Conservation (phyloP, 92 coral and sea anemone species). For the Palythoa caribaeorum region DNA sequence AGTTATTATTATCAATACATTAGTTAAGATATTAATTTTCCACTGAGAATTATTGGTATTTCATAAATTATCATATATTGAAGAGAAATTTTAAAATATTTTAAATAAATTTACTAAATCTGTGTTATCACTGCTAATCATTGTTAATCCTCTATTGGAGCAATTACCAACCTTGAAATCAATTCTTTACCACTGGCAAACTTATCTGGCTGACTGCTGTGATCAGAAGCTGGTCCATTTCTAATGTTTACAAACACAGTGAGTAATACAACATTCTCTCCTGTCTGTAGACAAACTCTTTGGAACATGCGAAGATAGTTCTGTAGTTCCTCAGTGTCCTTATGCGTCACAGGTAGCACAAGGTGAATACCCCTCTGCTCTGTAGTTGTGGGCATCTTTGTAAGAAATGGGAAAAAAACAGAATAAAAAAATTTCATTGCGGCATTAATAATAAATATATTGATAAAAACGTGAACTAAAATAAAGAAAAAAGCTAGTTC, state of each 20-base stretch:
- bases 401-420: neutral
- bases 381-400: slow-evolving; percentile 84
- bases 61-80: too few species aligned
- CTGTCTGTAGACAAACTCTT: slow-evolving; percentile 90
- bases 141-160: neutral
- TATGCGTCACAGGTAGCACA: slow-evolving; percentile 84
- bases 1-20: too few species aligned
- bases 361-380: slow-evolving; percentile 96
- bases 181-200: slow-evolving; percentile 89
- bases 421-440: neutral
- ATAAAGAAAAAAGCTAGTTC: too few species aligned
- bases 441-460: too few species aligned
- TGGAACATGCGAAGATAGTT: slow-evolving; percentile 91
- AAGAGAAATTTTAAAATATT: too few species aligned
- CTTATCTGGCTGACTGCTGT: slow-evolving; percentile 54
- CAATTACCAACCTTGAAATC: slow-evolving; percentile 75
- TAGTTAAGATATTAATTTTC: too few species aligned
- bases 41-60: too few species aligned
- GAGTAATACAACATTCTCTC: slow-evolving; percentile 93
- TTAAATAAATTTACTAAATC: too few species aligned
- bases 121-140: neutral
- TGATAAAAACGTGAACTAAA: neutral
- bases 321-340: slow-evolving; percentile 72
- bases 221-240: slow-evolving; percentile 53
- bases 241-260: slow-evolving; percentile 92